Base-by-base conservation (phyloP, 2,888 invertebrate genomes). In the Slavum lentiscoides region DNA sequence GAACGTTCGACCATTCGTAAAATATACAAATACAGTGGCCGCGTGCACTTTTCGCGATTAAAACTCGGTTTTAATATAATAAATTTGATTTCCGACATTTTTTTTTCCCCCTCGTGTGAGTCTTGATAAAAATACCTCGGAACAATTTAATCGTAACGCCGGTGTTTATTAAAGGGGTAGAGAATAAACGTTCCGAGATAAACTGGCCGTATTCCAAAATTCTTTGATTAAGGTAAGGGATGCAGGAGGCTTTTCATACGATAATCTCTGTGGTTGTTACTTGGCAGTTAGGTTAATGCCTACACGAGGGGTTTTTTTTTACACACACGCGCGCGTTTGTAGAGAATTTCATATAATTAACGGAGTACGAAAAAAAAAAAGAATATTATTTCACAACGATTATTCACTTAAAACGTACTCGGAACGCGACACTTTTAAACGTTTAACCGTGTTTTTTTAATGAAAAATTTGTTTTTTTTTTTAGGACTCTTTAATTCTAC, bases 141-240 rank as follows among this genome's bases (percentile, higher is more conserved):
- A 9, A 39, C 55, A 11, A 58, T 74, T 66, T 66, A 74, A 74
- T 58, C 74, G 39, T 66, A 74, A 58, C n/a, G 39, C 66, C 55
- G 37, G 66, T 58, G 66, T 75, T 75, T 43, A 75, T 75, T 67
- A 75, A 58, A 58, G 15, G 11, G n/a, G 8, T 43, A 5, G 8
- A 23, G 13, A 67, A 75, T 75, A 67, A n/a, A 75, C 58, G 58
- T 59, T 43, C 58, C 67, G 15, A 75, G 43, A 75, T 43, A 58
- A 58, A 67, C n/a, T 75, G 67, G 75, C 58, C 8, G 11, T 15
- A 1, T 43, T 43, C 67, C 58, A 67, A 67, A 66, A 58, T 67
- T 67, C 43, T 67, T 67, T 67, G 67, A 67, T 75, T 67, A 58
- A 4, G 39, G n/a, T 55, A 9, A 13, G n/a, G 23, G 53, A 21